These are phyloP conservation scores for Danio kyathit DNA, from an alignment of 2,797 vertebrate genomes.

Conservation along the genomic window DNA sequence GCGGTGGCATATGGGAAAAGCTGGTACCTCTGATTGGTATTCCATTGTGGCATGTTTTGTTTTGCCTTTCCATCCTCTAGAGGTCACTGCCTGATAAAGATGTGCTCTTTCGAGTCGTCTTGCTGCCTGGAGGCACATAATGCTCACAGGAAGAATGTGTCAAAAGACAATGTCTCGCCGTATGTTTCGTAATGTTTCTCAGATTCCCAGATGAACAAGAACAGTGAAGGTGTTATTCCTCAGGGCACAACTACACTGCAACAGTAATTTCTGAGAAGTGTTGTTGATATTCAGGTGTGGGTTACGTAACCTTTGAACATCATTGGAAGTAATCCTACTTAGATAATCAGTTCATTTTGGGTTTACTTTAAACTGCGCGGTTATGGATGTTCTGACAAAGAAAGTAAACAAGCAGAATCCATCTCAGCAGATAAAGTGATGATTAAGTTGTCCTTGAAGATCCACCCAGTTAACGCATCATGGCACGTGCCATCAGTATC, in stretches of 20 bases:
- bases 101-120: background rate
- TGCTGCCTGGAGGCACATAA: background rate
- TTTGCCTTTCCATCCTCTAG: slow-evolving; percentile 30
- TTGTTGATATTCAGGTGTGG: slow-evolving; percentile 30
- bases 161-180: slow-evolving; percentile 19
- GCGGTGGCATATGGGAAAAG: background rate
- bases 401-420: slow-evolving; percentile 34
- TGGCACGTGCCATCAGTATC: slow-evolving; percentile 20
- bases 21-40: background rate
- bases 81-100: slow-evolving; percentile 37
- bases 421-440: slow-evolving; percentile 35
- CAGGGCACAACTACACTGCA: slow-evolving; percentile 17
- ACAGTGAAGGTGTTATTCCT: slow-evolving; percentile 32
- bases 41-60: background rate
- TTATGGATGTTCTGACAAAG: slow-evolving; percentile 1
- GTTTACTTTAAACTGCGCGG: slow-evolving; percentile 14
- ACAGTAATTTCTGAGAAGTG: slow-evolving; percentile 38
- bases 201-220: slow-evolving; percentile 12
- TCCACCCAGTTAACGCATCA: slow-evolving; percentile 45
- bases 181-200: slow-evolving; percentile 27
- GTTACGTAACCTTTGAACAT: slow-evolving; percentile 45
- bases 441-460: slow-evolving; percentile 17
- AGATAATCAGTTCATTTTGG: slow-evolving; percentile 9
- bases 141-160: slow-evolving; percentile 37
- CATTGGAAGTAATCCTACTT: slow-evolving; percentile 30